Conservation (phyloP, 2,113 vertebrate genomes). For the Himantopus leucocephalus region DNA sequence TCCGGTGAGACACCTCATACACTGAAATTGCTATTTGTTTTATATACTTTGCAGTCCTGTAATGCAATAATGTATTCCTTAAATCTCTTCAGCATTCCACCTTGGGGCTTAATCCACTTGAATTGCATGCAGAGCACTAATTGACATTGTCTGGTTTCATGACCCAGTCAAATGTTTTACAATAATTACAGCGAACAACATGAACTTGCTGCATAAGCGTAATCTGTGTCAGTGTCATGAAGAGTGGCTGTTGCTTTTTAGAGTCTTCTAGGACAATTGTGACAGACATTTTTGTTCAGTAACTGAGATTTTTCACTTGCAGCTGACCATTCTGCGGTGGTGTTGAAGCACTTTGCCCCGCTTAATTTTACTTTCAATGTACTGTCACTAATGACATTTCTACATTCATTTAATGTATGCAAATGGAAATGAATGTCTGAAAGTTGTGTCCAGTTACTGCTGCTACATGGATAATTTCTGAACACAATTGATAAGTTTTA, state of each 20-base stretch:
- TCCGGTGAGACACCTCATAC: neutral
- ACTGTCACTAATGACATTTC: neutral
- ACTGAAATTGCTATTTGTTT: neutral
- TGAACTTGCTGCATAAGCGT: neutral
- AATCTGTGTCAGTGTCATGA: neutral
- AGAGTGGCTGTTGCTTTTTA: neutral
- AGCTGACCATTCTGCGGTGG: neutral
- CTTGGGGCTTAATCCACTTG: neutral
- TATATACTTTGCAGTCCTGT: neutral
- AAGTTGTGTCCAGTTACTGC: neutral
- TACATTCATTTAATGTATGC: neutral
- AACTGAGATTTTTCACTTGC: neutral
- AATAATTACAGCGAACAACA: neutral
- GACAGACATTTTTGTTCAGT: neutral
- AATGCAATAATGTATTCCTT: neutral
- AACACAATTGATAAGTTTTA: neutral
- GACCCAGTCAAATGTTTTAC: neutral
- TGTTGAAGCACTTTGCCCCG: neutral
- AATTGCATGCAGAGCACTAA: neutral
- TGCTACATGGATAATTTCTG: neutral
- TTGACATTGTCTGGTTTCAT: constrained; percentile 8
- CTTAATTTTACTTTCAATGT: neutral
- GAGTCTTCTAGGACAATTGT: neutral
- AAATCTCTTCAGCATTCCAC: neutral
- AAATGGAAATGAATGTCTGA: neutral